phyloP scores from a whole-genome alignment of 2,888 invertebrate genomes.

The Xestia xanthographa region DNA sequence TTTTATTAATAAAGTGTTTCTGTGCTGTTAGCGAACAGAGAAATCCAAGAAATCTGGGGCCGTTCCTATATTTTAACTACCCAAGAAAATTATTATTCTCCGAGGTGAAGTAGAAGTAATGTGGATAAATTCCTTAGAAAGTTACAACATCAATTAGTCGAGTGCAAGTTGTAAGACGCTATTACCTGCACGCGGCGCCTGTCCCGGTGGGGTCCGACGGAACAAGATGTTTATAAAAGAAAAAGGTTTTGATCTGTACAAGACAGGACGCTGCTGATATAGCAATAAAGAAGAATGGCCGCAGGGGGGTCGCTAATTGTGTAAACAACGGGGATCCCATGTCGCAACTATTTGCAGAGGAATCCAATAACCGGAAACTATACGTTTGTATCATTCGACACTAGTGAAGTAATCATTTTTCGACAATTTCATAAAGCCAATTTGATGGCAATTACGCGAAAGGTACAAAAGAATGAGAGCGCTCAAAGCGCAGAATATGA shows the following conservation, averaged over 20 bases:
- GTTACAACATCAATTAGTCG: constrained; percentile 55
- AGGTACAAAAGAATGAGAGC: constrained; percentile 15
- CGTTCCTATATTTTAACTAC: not conserved
- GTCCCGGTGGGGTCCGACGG: constrained; percentile 21
- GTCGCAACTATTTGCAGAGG: constrained; percentile 63
- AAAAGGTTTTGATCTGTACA: constrained; percentile 71
- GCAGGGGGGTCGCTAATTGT: constrained; percentile 75
- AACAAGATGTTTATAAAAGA: constrained; percentile 52
- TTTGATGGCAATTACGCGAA: constrained; percentile 20
- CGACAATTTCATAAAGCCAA: constrained; percentile 1
- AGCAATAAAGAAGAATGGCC: constrained; percentile 68
- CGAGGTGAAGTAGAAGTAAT: not conserved
- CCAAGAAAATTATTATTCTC: constrained; percentile 1
- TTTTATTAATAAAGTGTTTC: constrained; percentile 31
- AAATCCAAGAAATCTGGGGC: constrained; percentile 1
- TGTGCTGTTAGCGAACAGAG: constrained; percentile 7
- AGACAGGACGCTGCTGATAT: constrained; percentile 71
- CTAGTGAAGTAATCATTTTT: not conserved
- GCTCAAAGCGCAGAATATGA: constrained; percentile 14
- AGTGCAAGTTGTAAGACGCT: constrained; percentile 33
- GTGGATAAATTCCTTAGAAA: constrained; percentile 40
- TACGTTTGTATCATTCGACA: constrained; percentile 17
- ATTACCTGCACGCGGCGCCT: constrained; percentile 58
- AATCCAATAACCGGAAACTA: constrained; percentile 53
- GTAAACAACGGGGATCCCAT: constrained; percentile 69